Evolutionary conservation across 2,113 vertebrate genomes (phyloP), one percentile per base, ranked within the genome.

Genomic region (Nyctibius bracteatus): DNA sequence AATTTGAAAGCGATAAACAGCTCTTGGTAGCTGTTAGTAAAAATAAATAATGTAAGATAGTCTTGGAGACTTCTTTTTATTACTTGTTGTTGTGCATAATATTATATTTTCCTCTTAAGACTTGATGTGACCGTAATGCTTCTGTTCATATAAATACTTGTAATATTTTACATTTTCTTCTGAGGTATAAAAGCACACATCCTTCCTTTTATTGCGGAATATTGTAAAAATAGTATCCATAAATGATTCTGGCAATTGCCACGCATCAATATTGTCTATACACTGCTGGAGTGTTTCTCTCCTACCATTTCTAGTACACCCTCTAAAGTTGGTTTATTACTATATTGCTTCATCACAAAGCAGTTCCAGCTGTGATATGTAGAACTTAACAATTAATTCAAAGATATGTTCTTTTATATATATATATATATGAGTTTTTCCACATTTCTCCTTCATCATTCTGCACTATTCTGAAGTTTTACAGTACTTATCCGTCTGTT

Each of bases 181-280:
- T 57, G 43, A 86, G 41, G 10, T 52, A 83, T 58, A 80, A 88
- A 94, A 91, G 9, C 12, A 57, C 9, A 72, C 22, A 86, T 90
- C 11, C 27, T 63, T 74, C 47, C 19, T 80, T 94, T 88, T 80
- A 75, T 74, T 92, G 39, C 0, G 1, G 67, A 86, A 77, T 75
- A 63, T 19, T 49, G 49, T 65, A 71, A 86, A 88, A 90, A 91
- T 75, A 88, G 58, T 75, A 86, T 72, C 59, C 30, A 92, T 86
- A 91, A 80, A 83, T 59, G 8, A 68, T 86, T 75, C 52, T 88
- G 67, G 51, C 37, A 86, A 78, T 82, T 82, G 57, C 52, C 43
- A 55, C 0, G 0, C 20, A 84, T 21, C 39, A 75, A 33, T 66
- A 67, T 61, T 88, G 22, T 75, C n/a, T 0, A 0, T 78, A 19